Evolutionary conservation across 1,140 invertebrate genomes (phyloP), one percentile per base, ranked within the genome.

Genomic region (Calephelis virginiensis): DNA sequence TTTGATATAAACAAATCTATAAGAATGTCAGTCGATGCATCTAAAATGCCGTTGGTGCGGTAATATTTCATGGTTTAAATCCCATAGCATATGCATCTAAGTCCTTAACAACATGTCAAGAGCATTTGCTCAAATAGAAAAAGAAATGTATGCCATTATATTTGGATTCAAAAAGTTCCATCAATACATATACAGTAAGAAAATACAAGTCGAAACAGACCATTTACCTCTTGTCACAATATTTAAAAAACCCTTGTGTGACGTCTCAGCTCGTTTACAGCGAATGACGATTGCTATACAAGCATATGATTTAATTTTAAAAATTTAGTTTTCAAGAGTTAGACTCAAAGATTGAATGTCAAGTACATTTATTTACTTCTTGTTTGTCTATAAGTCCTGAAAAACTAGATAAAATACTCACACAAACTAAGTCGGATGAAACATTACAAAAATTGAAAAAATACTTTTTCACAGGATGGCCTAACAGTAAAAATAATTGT

Each of bases 21-120:
- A 50, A 61, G 47, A 14, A 49, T 70, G 37, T 48, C 47, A n/a
- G 47, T 48, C 5, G 47, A 12, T 12, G 82, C 79, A 66, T 79
- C 75, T 17, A 72, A 72, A 80, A 68, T 13, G 59, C 59, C 7
- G 61, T 90, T 6, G 79, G 79, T 12, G 80, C 69, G 10, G 80
- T 76, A 28, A 53, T 86, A 45, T 48, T 75, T 11, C 78, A 82
- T 61, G 61, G 74, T 9, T 64, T 71, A 13, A 69, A 68, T 71
- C 71, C 79, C 8, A 83, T 92, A 46, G 75, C 80, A 9, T 92
- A 81, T 75, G 83, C 75, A 6, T 86, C 82, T 63, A 83, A 83
- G 73, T 47, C 71, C 4, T 60, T 76, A 8, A 68, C 66, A 3
- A 48, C 63, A 6, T 47, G 63, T 8, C 37, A 73, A 61, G 8